Conservation (phyloP, 2,888 invertebrate species). For the Tromatobia lineatoria region DNA sequence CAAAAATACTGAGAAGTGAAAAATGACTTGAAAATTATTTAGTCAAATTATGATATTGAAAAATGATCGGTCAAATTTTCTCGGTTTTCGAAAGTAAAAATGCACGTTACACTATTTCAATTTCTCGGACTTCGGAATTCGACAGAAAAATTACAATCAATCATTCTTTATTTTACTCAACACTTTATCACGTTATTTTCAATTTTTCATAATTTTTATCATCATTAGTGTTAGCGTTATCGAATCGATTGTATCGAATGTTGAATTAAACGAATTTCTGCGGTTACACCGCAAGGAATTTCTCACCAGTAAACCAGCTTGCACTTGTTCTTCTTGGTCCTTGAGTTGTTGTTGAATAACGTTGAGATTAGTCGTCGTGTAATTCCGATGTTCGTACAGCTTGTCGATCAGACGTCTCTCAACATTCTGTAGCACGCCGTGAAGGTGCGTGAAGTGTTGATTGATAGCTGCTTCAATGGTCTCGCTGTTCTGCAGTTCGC, state of each 20-base stretch:
- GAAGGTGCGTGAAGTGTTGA: conserved; percentile 87
- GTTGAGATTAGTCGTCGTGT: conserved; percentile 66
- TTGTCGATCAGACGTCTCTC: conserved; percentile 85
- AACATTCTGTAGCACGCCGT: conserved; percentile 86
- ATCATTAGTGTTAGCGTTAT: too few relatives aligned
- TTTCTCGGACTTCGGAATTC: too few relatives aligned
- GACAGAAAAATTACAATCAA: too few relatives aligned
- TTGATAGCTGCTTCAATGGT: conserved; percentile 84
- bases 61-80: too few relatives aligned
- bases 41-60: too few relatives aligned
- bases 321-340: conserved; percentile 70
- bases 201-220: background rate
- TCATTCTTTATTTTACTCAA: too few relatives aligned
- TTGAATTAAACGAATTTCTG: background rate
- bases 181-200: too few relatives aligned
- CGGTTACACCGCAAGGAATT: background rate
- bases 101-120: too few relatives aligned
- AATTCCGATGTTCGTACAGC: conserved; percentile 75
- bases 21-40: too few relatives aligned
- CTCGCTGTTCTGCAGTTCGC: conserved; percentile 62
- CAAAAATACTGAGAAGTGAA: too few relatives aligned
- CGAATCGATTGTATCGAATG: background rate
- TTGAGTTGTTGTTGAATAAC: conserved; percentile 68
- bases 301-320: conserved; percentile 71
- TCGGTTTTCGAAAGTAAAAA: too few relatives aligned